A percentile compares a stretch with the other conserved stretches of the same genome.
These are phyloP conservation scores for Geococcyx californianus DNA, from an alignment of 2,113 vertebrate species.

Conservation along the genomic window DNA sequence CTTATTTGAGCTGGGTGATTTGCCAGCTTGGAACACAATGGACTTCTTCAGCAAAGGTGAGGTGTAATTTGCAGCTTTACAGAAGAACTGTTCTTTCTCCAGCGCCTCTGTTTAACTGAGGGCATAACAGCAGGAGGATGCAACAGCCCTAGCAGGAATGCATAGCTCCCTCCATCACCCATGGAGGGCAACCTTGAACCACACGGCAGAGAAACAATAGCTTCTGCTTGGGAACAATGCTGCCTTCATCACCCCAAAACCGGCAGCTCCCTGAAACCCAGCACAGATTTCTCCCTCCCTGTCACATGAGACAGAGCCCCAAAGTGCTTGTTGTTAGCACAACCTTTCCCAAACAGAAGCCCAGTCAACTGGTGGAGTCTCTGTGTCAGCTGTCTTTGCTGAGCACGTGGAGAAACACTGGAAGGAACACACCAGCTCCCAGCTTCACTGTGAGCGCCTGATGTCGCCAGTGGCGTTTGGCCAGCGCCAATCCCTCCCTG, in stretches of 20 bases:
- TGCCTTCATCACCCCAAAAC: neutral
- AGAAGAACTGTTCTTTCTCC: neutral
- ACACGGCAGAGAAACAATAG: neutral
- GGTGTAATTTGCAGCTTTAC: neutral
- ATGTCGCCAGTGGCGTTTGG: neutral
- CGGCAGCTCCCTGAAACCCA: neutral
- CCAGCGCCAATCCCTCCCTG: neutral
- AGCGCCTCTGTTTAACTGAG: neutral
- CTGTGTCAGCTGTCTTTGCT: neutral
- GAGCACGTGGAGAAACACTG: neutral
- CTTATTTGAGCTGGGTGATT: neutral
- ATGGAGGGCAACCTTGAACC: neutral
- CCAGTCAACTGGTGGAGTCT: neutral
- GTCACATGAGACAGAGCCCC: neutral
- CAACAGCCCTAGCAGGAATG: neutral
- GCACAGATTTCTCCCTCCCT: neutral
- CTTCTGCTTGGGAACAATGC: neutral
- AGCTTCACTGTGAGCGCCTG: neutral
- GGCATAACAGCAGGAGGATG: neutral
- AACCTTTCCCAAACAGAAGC: slow-evolving; percentile 37
- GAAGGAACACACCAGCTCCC: neutral
- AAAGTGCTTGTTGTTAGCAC: neutral
- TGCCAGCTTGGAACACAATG: neutral
- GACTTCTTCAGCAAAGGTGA: neutral
- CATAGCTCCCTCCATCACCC: neutral